Percentiles rank a stretch among this genome's conserved stretches.
Conservation (phyloP, 1,140 invertebrate genomes). For the Scaptomyza hsui region DNA sequence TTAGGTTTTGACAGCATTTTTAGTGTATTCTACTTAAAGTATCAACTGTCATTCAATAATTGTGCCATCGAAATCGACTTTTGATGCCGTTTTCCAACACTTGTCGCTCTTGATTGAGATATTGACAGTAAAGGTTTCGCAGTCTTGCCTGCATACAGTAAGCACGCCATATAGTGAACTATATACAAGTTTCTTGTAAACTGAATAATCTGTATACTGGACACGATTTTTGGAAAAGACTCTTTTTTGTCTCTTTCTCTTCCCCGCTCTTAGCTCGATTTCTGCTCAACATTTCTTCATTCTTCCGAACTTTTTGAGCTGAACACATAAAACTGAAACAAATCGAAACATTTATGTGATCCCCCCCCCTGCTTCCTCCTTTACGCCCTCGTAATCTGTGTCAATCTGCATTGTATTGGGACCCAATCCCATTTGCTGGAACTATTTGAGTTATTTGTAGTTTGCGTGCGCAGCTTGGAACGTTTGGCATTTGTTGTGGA, state of each 20-base stretch:
- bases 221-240: too few relatives aligned
- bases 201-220: too few relatives aligned
- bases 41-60: background rate
- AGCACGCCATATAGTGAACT: too few relatives aligned
- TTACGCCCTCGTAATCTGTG: background rate
- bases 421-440: constrained; percentile 25
- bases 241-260: too few relatives aligned
- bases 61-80: background rate
- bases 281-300: background rate
- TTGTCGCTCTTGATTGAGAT: background rate
- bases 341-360: background rate
- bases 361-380: too few relatives aligned
- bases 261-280: too few relatives aligned
- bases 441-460: constrained; percentile 65
- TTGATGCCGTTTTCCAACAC: background rate
- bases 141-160: too few relatives aligned
- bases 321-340: background rate
- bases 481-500: constrained; percentile 56
- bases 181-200: too few relatives aligned
- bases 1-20: background rate
- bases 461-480: constrained; percentile 54
- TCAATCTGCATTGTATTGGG: constrained; percentile 15
- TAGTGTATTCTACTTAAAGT: too few relatives aligned
- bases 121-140: too few relatives aligned
- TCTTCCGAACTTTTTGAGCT: background rate